These are phyloP conservation scores for Pycnomerus fuliginosus DNA, from an alignment of 2,888 invertebrate genomes.

Conservation along the genomic window DNA sequence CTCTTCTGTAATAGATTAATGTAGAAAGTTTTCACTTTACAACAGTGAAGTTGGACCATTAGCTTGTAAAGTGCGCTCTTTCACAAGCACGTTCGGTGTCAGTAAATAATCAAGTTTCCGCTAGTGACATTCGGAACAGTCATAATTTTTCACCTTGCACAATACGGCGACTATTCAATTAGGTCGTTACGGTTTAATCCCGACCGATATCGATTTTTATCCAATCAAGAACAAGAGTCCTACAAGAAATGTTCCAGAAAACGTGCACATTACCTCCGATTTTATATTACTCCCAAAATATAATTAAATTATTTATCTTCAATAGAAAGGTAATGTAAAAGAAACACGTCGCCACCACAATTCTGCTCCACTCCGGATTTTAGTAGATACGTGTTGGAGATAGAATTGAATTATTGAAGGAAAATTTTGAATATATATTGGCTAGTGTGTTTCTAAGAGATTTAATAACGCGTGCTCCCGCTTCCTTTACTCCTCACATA, in stretches of 20 bases:
- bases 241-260: slow-evolving; percentile 1
- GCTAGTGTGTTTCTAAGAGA: slow-evolving; percentile 7
- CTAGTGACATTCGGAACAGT: slow-evolving; percentile 28
- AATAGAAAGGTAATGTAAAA: slow-evolving; percentile 11
- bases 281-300: slow-evolving; percentile 11
- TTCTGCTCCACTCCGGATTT: slow-evolving; percentile 11
- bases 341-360: slow-evolving; percentile 13
- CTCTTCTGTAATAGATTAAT: slow-evolving; percentile 46
- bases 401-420: slow-evolving; percentile 21
- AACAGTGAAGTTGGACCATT: slow-evolving; percentile 45
- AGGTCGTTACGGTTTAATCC: slow-evolving; percentile 18
- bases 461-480: slow-evolving; percentile 4
- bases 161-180: slow-evolving; percentile 24
- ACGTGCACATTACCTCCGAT: slow-evolving; percentile 3
- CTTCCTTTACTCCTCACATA: too few species aligned
- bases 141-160: slow-evolving; percentile 24
- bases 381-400: slow-evolving; percentile 16
- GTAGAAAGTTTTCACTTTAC: slow-evolving; percentile 45
- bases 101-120: slow-evolving; percentile 34
- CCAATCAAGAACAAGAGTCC: neutral
- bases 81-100: slow-evolving; percentile 33
- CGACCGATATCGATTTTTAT: slow-evolving; percentile 12
- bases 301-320: slow-evolving; percentile 17
- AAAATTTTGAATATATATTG: slow-evolving; percentile 21
- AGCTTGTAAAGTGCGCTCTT: slow-evolving; percentile 39